Base-by-base conservation (phyloP, 2,797 vertebrate genomes). In the Arnoldichthys spilopterus region DNA sequence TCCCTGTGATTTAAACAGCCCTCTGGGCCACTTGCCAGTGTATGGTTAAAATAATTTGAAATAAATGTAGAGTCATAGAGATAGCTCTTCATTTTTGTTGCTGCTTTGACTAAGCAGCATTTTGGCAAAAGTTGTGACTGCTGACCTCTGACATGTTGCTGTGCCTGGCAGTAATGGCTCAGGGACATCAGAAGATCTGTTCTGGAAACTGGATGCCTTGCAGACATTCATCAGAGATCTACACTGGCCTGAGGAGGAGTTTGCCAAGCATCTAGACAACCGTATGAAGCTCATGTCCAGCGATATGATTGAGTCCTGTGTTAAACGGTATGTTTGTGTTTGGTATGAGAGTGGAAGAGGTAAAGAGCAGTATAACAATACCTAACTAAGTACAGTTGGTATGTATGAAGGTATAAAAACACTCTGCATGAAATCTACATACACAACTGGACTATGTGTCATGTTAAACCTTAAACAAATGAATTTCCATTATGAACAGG, bases 221-320 rank as follows among this genome's bases (percentile, higher is more conserved):
- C 98, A 99, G 91, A 98, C 97, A 18, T 99, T 99, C 92, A 98
- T 99, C 90, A 95, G 97, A 85, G 97, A 99, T 90, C 93, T 99
- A 72, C 97, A 99, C 88, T 99, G 98, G 98, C 98, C 98, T 0
- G 98, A 99, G 87, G 97, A 99, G 71, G 97, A 99, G 90, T 99
- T 99, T 84, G 97, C 96, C 85, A 98, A 98, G 83, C 97, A 99
- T 89, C 92, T 99, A 9, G 97, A 99, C 88, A 98, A 96, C 83
- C 96, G 97, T 83, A 95, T 99, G 84, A 94, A 98, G 91, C 94
- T 98, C 74, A 99, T 99, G 97, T 98, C 97, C 0, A 98, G 97
- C 87, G 97, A 99, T 92, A 99, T 99, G 98, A 99, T 99, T 0
- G 97, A 99, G 89, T 99, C 95, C 85, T 99, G 97, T 78, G 98